These are phyloP conservation scores for Augiades crinisus DNA, from an alignment of 2,888 invertebrate species.

Conservation along the genomic window DNA sequence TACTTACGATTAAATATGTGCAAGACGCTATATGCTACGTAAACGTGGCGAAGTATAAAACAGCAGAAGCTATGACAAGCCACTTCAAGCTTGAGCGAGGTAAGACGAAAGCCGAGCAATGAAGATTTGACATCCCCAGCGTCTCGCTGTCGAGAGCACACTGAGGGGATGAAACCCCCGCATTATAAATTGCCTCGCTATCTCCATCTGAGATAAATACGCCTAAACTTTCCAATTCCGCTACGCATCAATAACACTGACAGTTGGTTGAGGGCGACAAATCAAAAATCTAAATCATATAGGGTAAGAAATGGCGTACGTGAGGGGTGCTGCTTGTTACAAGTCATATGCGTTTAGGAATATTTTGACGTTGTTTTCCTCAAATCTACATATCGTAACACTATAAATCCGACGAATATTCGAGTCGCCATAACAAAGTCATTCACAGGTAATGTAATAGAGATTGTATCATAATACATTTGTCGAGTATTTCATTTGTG, in stretches of 20 bases:
- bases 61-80: too few species aligned
- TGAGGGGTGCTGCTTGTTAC: conserved; percentile 5
- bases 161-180: conserved; percentile 54
- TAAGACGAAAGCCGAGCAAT: conserved; percentile 5
- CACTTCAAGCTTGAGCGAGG: background rate
- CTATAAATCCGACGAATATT: too few species aligned
- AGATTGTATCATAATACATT: background rate
- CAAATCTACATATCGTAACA: background rate
- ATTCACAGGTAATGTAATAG: background rate
- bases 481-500: too few species aligned
- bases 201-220: conserved; percentile 79
- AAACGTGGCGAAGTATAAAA: too few species aligned
- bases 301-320: conserved; percentile 27
- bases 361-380: conserved; percentile 7
- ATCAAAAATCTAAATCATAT: conserved; percentile 69
- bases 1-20: too few species aligned
- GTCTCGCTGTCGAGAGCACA: conserved; percentile 52
- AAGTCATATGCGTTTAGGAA: background rate
- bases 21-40: too few species aligned
- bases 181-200: conserved; percentile 79
- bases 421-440: too few species aligned
- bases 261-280: conserved; percentile 62
- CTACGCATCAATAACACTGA: conserved; percentile 80
- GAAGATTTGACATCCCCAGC: background rate
- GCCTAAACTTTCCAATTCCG: conserved; percentile 80